Percentiles rank a stretch among this genome's conserved stretches.
phyloP scores from a whole-genome alignment of 2,888 invertebrate species.

The Euproctis similis region DNA sequence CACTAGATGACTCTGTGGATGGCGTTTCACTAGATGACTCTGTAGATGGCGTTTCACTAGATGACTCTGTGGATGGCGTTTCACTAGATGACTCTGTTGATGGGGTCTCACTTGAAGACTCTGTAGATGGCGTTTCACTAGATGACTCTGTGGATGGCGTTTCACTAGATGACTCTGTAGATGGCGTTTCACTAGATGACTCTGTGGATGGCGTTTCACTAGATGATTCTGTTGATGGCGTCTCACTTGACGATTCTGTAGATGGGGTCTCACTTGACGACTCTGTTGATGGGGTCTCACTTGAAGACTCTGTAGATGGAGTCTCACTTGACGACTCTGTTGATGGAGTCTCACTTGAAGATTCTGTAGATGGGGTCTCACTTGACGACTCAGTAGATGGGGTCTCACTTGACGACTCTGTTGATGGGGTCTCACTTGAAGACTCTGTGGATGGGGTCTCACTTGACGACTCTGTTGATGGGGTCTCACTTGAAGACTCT shows the following conservation, averaged over 20 bases:
- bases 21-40: conserved; percentile 2
- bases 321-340: not conserved
- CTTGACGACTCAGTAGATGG: too few species aligned
- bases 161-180: not conserved
- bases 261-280: not conserved
- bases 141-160: not conserved
- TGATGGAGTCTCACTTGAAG: not conserved
- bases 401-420: too few species aligned
- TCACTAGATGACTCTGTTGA: conserved; percentile 1
- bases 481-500: too few species aligned
- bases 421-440: too few species aligned
- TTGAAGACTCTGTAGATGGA: conserved; percentile 4
- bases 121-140: not conserved
- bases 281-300: not conserved
- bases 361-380: not conserved
- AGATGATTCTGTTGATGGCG: conserved; percentile 1
- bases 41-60: conserved; percentile 1
- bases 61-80: not conserved
- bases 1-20: not conserved
- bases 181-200: not conserved
- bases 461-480: too few species aligned
- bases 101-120: not conserved
- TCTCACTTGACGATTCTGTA: not conserved
- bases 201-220: conserved; percentile 1
- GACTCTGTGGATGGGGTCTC: too few species aligned